Conservation (phyloP, 2,888 invertebrate genomes). For the Chelonus formosanus region DNA sequence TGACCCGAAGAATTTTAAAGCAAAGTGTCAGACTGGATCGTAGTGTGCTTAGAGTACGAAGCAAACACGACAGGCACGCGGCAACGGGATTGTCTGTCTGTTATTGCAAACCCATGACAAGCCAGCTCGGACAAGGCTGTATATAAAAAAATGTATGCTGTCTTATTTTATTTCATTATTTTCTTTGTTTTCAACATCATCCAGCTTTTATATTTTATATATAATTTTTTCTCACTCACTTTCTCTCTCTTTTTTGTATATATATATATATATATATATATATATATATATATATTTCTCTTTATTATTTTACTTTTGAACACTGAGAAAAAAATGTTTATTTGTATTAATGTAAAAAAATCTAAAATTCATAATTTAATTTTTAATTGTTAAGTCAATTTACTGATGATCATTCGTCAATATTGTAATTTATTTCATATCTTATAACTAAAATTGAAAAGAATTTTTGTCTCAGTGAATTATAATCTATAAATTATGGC, state of each 20-base stretch:
- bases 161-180: constrained; percentile 29
- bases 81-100: constrained; percentile 40
- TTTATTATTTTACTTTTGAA: constrained; percentile 32
- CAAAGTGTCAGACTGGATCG: constrained; percentile 17
- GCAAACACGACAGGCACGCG: constrained; percentile 37
- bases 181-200: constrained; percentile 22
- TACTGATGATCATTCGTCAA: no score
- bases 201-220: constrained; percentile 7
- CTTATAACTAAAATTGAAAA: no score
- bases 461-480: neutral
- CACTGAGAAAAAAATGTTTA: neutral
- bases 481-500: constrained; percentile 2
- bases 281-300: constrained; percentile 36
- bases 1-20: constrained; percentile 21
- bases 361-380: neutral
- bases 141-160: constrained; percentile 27
- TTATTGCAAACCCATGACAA: constrained; percentile 34
- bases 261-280: constrained; percentile 22
- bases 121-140: constrained; percentile 10
- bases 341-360: constrained; percentile 1
- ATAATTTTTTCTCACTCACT: neutral
- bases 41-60: constrained; percentile 1
- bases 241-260: neutral
- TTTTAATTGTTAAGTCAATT: no score
- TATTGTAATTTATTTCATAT: no score